Evolutionary conservation across 2,797 vertebrate species (phyloP), one percentile per base, ranked within the genome.

Genomic region (Pipistrellus kuhlii): DNA sequence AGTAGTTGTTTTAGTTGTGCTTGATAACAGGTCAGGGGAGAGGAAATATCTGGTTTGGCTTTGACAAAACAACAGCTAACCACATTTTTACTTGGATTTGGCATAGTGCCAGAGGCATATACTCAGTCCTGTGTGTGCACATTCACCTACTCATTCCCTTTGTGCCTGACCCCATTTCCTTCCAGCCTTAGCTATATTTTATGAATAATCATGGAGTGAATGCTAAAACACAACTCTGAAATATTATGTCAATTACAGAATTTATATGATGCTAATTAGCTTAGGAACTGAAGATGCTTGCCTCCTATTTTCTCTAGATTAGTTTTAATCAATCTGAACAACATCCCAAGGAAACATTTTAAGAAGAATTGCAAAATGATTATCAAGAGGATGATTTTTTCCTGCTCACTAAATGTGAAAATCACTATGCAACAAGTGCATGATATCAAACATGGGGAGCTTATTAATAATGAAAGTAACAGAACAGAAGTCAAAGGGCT

Each of bases 401-500:
- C 97, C 97, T 98, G 96, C 94, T 96, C 96, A 98, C 98, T 98
- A 98, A 99, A 99, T 99, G 98, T 98, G 98, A 98, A 99, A 98
- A 97, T 97, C 97, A 95, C 97, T 98, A 97, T 98, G 97, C 97
- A 97, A 97, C 97, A 97, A 98, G 97, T 99, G 97, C 96, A 96
- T 96, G 92, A 96, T 97, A 97, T 97, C 97, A 96, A 97, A 97
- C 97, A 98, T 97, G 98, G 98, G 93, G 97, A 96, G 96, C 98
- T 98, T 98, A 98, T 99, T 93, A 98, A 99, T 99, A 98, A 99
- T 98, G 98, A 98, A 99, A 98, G 96, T 98, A 96, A 96, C 97
- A 96, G 94, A 97, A 95, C 44, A 92, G 62, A 89, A 77, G 57
- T 75, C 66, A 30, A 35, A 85, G 84, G 92, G 72, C 93, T 91